Evolutionary conservation across 2,888 invertebrate genomes (phyloP).

Genomic region (Alloplasta piceator): DNA sequence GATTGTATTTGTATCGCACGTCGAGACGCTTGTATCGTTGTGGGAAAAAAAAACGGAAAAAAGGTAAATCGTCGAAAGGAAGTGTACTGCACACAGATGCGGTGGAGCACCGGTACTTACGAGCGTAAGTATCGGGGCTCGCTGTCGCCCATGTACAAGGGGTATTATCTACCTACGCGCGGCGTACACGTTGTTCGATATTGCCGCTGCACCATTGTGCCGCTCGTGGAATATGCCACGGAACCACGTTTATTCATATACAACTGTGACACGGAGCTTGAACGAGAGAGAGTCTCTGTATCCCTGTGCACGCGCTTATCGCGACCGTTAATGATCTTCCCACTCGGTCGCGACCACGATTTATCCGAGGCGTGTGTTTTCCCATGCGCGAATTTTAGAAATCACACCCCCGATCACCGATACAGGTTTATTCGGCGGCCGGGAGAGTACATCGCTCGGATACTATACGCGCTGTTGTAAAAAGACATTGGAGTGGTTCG

Average conservation of each 20-base stretch:
- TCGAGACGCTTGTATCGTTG: constrained; percentile 40
- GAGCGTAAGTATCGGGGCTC: constrained; percentile 67
- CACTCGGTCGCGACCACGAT: constrained; percentile 60
- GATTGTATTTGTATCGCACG: too few relatives aligned
- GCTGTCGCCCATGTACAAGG: constrained; percentile 65
- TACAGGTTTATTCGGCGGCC: background rate
- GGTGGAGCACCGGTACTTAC: constrained; percentile 60
- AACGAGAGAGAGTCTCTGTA: constrained; percentile 65
- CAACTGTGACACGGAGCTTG: constrained; percentile 63
- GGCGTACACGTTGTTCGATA: constrained; percentile 16
- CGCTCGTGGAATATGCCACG: constrained; percentile 15
- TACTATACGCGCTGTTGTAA: too few relatives aligned
- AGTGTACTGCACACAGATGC: constrained; percentile 33
- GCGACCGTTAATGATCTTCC: constrained; percentile 70
- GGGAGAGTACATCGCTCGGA: too few relatives aligned
- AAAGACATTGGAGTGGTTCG: too few relatives aligned
- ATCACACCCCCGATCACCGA: background rate
- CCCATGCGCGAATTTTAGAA: constrained; percentile 20
- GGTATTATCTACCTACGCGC: constrained; percentile 69
- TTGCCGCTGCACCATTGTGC: constrained; percentile 24
- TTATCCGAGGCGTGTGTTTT: constrained; percentile 58
- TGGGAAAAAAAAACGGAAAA: constrained; percentile 65
- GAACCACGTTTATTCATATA: constrained; percentile 14
- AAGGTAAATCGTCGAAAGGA: too few relatives aligned
- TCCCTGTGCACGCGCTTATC: constrained; percentile 46